Percentiles rank a stretch among this genome's conserved stretches.
These are phyloP conservation scores for Phrynosoma platyrhinos DNA, from an alignment of 2,113 vertebrate genomes.

Conservation along the genomic window DNA sequence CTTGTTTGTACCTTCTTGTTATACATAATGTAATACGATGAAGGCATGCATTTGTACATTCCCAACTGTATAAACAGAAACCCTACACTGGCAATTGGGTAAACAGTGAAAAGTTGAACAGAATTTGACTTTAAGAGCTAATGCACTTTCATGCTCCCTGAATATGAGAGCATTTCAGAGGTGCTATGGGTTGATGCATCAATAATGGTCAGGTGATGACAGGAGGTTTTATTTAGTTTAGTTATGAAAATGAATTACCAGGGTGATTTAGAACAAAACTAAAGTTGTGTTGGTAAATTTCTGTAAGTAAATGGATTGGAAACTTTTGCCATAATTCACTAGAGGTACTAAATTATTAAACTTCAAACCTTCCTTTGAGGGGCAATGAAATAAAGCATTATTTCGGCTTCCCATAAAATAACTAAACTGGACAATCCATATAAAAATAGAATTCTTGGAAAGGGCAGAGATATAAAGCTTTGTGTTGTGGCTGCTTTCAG, in stretches of 20 bases:
- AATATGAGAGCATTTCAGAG: not conserved
- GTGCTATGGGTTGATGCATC: not conserved
- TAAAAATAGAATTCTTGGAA: slow-evolving; percentile 30
- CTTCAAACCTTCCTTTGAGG: slow-evolving; percentile 39
- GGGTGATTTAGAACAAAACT: not conserved
- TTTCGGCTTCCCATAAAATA: slow-evolving; percentile 42
- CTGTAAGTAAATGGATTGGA: not conserved
- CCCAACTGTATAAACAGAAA: not conserved
- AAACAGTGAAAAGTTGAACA: slow-evolving; percentile 2
- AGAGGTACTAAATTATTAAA: slow-evolving; percentile 56
- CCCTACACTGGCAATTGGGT: not conserved
- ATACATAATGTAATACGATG: too few relatives aligned
- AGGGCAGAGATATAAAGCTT: not conserved
- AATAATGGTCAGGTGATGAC: not conserved
- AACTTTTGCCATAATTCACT: slow-evolving; percentile 21
- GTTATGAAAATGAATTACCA: not conserved
- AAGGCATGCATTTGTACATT: too few relatives aligned
- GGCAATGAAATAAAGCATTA: slow-evolving; percentile 44
- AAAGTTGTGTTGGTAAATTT: not conserved
- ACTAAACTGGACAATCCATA: slow-evolving; percentile 38
- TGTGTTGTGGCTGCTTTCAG: slow-evolving; percentile 9
- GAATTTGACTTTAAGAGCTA: slow-evolving; percentile 30
- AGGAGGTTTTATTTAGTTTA: not conserved
- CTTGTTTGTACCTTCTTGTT: too few relatives aligned
- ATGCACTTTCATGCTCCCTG: not conserved